Conservation (phyloP, 2,797 vertebrate species). For the Halcyon chelicuti region DNA sequence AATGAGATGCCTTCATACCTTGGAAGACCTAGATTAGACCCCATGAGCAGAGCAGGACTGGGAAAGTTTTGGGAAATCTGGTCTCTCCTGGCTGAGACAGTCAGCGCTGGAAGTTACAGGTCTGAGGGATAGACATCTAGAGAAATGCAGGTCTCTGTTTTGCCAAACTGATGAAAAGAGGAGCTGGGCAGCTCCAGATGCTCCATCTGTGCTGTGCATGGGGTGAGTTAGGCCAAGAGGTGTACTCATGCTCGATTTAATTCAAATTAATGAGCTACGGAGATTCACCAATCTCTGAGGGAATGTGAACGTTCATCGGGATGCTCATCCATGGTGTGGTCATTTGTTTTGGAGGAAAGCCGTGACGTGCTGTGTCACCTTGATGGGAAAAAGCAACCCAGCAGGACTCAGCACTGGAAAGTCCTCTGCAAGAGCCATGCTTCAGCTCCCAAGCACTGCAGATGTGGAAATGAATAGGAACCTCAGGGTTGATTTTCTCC, state of each 20-base stretch:
- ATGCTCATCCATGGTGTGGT: neutral
- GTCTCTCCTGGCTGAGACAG: neutral
- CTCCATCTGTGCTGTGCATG: accelerated
- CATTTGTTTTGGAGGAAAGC: neutral
- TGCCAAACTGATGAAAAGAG: neutral
- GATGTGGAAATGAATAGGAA: neutral
- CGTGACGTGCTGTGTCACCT: neutral
- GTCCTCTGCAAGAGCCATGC: neutral
- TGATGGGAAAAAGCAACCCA: neutral
- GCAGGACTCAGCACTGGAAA: neutral
- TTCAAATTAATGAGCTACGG: neutral
- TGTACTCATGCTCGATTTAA: neutral
- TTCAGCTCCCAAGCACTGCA: neutral
- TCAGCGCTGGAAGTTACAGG: neutral
- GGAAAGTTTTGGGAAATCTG: neutral
- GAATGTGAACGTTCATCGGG: neutral
- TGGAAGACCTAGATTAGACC: neutral
- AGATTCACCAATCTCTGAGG: neutral
- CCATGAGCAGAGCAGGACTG: neutral
- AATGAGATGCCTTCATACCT: neutral
- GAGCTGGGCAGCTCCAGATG: neutral
- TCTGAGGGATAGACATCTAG: neutral
- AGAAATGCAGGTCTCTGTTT: neutral
- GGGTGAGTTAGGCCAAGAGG: neutral
- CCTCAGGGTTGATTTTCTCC: neutral